A percentile compares a stretch with the other conserved stretches of the same genome.
These are phyloP conservation scores for Etheostoma nigrum DNA, from an alignment of 2,797 vertebrate genomes.

Conservation along the genomic window DNA sequence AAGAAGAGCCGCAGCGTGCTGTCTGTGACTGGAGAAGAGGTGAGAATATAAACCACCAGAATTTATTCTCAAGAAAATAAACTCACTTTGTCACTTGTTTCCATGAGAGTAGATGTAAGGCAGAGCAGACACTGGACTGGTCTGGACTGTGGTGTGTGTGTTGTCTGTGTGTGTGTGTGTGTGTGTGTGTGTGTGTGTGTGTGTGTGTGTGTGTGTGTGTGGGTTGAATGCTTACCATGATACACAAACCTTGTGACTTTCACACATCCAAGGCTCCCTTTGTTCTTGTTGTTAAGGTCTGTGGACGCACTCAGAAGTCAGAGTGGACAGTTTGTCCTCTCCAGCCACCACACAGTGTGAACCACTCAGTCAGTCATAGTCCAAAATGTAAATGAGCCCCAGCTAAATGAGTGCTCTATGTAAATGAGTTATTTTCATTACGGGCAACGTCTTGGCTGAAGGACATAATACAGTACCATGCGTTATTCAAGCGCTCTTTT, in stretches of 20 bases:
- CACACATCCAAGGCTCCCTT: constrained; percentile 50
- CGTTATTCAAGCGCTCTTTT: constrained; percentile 39
- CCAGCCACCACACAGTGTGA: constrained; percentile 13
- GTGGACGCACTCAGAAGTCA: constrained; percentile 28
- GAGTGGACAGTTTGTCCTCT: constrained; percentile 48
- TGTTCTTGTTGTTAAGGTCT: constrained; percentile 48
- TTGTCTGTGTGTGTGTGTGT: neutral
- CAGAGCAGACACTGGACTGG: neutral
- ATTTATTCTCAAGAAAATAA: neutral
- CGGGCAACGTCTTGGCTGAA: constrained; percentile 48
- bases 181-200: constrained; percentile 7
- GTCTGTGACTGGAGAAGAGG: constrained; percentile 85
- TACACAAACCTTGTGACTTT: constrained; percentile 39
- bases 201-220: neutral
- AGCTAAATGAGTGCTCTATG: constrained; percentile 34
- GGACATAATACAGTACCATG: constrained; percentile 35
- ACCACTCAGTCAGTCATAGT: constrained; percentile 21
- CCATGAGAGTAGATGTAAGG: neutral
- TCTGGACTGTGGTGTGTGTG: neutral
- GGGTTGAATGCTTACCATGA: constrained; percentile 15
- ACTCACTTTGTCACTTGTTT: neutral
- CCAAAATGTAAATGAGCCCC: constrained; percentile 43
- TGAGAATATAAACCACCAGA: constrained; percentile 52
- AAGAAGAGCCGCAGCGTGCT: constrained; percentile 86
- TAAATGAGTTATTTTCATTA: constrained; percentile 36